These are phyloP conservation scores for Oxycera nigricornis DNA, from an alignment of 2,888 invertebrate genomes.

Conservation along the genomic window DNA sequence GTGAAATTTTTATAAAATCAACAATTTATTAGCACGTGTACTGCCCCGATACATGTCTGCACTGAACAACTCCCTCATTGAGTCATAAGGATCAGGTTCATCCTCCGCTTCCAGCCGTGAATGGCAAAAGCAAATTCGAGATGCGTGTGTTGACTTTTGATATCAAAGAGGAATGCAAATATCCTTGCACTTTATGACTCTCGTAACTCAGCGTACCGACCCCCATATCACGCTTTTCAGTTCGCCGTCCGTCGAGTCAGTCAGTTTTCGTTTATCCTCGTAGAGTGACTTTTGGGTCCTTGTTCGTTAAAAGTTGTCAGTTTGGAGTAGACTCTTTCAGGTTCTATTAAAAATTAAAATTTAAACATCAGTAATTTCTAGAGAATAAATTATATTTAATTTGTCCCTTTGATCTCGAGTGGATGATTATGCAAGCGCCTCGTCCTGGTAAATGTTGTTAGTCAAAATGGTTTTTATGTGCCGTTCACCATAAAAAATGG, in stretches of 20 bases:
- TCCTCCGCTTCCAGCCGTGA: neutral
- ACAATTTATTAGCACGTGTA: no score
- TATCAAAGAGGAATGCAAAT: conserved; percentile 52
- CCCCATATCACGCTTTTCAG: neutral
- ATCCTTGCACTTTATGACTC: conserved; percentile 44
- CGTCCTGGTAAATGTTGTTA: neutral
- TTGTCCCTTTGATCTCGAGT: conserved; percentile 31
- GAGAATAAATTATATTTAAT: conserved; percentile 44
- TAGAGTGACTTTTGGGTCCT: conserved; percentile 18
- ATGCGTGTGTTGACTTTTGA: conserved; percentile 50
- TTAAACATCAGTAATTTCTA: conserved; percentile 44
- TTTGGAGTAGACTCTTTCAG: conserved; percentile 38
- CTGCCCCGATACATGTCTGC: no score
- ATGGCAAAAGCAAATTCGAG: neutral
- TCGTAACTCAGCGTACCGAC: neutral
- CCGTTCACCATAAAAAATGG: no score
- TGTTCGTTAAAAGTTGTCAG: conserved; percentile 37
- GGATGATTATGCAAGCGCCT: conserved; percentile 38
- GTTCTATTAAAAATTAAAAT: conserved; percentile 43
- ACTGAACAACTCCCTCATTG: neutral
- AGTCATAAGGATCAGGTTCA: conserved; percentile 6
- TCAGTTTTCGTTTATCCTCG: neutral
- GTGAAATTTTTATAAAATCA: no score
- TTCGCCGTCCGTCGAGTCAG: neutral
- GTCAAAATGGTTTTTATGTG: neutral